Evolutionary conservation across 2,113 vertebrate species (phyloP).

Genomic region (Leptobrachium ailaonicum): DNA sequence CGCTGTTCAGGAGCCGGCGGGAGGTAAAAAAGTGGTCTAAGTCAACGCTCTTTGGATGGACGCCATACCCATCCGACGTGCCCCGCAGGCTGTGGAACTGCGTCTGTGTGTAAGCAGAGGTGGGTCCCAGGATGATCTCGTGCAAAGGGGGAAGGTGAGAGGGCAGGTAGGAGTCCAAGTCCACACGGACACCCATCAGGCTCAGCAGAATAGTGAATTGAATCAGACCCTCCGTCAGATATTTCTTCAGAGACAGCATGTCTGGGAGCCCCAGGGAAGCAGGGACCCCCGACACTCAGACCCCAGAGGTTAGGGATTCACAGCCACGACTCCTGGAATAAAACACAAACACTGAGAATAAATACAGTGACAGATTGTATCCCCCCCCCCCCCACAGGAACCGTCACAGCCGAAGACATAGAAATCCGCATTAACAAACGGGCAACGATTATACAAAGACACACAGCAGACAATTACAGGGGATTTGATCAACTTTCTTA

Average conservation of each 20-base stretch:
- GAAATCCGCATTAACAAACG: too few species aligned
- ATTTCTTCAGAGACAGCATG: conserved; percentile 99
- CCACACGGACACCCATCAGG: conserved; percentile 93
- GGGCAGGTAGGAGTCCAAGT: conserved; percentile 94
- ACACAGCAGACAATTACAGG: too few species aligned
- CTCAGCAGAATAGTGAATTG: conserved; percentile 99
- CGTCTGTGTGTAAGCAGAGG: conserved; percentile 97
- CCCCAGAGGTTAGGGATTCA: background rate
- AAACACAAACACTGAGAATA: too few species aligned
- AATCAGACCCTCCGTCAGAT: conserved; percentile 99
- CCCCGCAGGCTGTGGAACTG: conserved; percentile 97
- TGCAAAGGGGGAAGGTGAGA: conserved; percentile 91
- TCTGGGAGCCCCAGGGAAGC: conserved; percentile 67
- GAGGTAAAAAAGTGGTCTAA: conserved; percentile 91
- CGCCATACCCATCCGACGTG: conserved; percentile 94
- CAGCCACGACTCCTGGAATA: background rate
- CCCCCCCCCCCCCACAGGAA: too few species aligned
- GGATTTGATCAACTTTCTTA: too few species aligned
- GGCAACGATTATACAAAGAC: too few species aligned
- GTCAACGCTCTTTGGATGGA: conserved; percentile 97
- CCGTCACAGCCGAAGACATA: too few species aligned
- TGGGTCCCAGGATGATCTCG: conserved; percentile 98
- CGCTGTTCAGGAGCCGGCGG: conserved; percentile 87
- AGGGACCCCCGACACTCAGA: conserved; percentile 43
- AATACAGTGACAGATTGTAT: too few species aligned